phyloP scores from a whole-genome alignment of 2,888 invertebrate genomes.

The Spodoptera littoralis region DNA sequence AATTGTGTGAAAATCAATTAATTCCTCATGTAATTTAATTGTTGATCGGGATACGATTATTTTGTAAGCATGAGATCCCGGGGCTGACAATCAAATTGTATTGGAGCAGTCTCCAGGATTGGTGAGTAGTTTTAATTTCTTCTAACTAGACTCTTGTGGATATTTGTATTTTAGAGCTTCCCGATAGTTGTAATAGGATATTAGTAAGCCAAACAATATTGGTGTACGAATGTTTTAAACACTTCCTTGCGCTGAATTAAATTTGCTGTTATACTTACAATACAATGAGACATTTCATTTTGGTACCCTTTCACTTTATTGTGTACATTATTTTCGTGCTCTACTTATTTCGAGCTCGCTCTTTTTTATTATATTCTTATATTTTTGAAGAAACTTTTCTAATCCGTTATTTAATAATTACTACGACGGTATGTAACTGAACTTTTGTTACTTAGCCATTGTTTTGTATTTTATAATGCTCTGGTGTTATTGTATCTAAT shows the following conservation, averaged over 20 bases:
- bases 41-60: constrained; percentile 57
- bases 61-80: constrained; percentile 75
- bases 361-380: constrained; percentile 56
- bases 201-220: constrained; percentile 29
- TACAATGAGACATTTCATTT: constrained; percentile 68
- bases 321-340: constrained; percentile 86
- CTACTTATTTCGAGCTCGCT: constrained; percentile 80
- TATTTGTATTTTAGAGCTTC: constrained; percentile 60
- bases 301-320: constrained; percentile 87
- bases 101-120: constrained; percentile 72
- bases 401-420: constrained; percentile 5
- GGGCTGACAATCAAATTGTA: constrained; percentile 71
- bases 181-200: constrained; percentile 49
- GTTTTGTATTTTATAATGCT: background rate
- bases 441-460: background rate
- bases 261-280: constrained; percentile 33
- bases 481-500: constrained; percentile 26
- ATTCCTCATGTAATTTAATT: constrained; percentile 68
- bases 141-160: constrained; percentile 63
- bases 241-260: constrained; percentile 5
- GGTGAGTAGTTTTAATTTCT: constrained; percentile 75
- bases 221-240: constrained; percentile 10
- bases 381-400: constrained; percentile 21
- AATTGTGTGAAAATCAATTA: constrained; percentile 67
- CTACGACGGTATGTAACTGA: constrained; percentile 7